Evolutionary conservation across 2,113 vertebrate genomes (phyloP), one percentile per base, ranked within the genome.

Genomic region (Oreochromis aureus): DNA sequence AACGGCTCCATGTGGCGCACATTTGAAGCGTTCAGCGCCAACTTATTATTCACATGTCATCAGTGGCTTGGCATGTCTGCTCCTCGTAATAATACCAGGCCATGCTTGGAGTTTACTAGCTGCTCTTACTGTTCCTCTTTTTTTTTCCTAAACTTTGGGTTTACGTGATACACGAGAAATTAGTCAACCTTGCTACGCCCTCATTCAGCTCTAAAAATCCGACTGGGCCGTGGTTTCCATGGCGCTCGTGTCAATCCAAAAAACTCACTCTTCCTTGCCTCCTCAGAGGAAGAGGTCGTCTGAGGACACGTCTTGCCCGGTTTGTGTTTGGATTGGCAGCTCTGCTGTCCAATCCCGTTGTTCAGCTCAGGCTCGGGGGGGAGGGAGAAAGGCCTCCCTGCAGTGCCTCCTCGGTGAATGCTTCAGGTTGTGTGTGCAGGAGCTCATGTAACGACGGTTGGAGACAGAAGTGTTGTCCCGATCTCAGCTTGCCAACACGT

Each of bases 41-140:
- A 90, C 90, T 87, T 91, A 93, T 95, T 95, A 94, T 93, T 94
- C 89, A 89, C 90, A 95, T 95, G 93, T 95, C 94, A 95, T 94
- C 92, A 91, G 90, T 91, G 94, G 87, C 91, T 94, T 92, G 93
- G 94, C 91, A 92, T 93, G 90, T 91, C 86, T 84, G 89, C 81
- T 51, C 81, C 83, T 55, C 69, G 63, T 89, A 91, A 92, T 93
- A 89, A 92, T 86, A 91, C 85, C 71, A 81, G 51, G 10, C 71
- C 22, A 86, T 51, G 80, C 80, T 89, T 91, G 91, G 87, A 92
- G 88, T 76, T 90, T 84, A 36, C 54, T 56, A 83, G 80, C 56
- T 41, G 34, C 76, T 87, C 86, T 85, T 78, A 34, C 76, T 46
- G 58, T 10, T 86, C 16, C 83, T 90, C 79, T 69, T 22, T 10